Percentiles rank a stretch among this genome's conserved stretches.
These are phyloP conservation scores for Dreissena polymorpha DNA, from an alignment of 1,140 invertebrate genomes.

Conservation along the genomic window DNA sequence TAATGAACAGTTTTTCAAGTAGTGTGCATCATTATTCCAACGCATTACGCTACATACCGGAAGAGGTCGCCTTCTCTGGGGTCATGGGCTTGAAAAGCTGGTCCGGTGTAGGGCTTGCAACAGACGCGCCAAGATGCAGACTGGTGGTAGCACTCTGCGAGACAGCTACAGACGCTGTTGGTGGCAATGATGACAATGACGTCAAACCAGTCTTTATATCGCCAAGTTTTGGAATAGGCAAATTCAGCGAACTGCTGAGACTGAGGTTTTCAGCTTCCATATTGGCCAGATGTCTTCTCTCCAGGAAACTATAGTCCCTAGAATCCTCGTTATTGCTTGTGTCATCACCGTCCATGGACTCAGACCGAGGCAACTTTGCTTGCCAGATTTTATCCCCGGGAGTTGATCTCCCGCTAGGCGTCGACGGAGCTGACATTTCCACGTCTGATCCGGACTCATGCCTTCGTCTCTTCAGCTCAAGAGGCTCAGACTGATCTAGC, in stretches of 20 bases:
- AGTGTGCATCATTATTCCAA: too few species aligned
- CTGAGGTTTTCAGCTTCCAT: slow-evolving; percentile 55
- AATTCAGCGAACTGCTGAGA: slow-evolving; percentile 67
- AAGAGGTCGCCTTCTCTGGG: not conserved
- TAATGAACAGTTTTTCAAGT: too few species aligned
- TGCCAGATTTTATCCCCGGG: slow-evolving; percentile 17
- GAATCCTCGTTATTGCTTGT: slow-evolving; percentile 18
- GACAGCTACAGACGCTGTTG: not conserved
- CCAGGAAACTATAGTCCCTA: slow-evolving; percentile 20
- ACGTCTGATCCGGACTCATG: slow-evolving; percentile 23
- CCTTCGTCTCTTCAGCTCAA: slow-evolving; percentile 48
- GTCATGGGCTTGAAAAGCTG: not conserved
- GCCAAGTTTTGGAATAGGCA: slow-evolving; percentile 61
- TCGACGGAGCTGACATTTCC: slow-evolving; percentile 13
- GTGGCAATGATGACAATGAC: slow-evolving; percentile 4
- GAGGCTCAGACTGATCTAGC: slow-evolving; percentile 23
- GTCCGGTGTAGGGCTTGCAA: not conserved
- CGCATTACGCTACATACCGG: too few species aligned
- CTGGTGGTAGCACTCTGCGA: not conserved
- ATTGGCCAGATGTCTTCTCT: not conserved
- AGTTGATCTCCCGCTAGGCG: slow-evolving; percentile 23
- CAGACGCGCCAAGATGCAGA: not conserved
- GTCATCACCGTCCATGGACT: slow-evolving; percentile 27
- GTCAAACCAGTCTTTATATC: not conserved
- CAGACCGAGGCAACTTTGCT: slow-evolving; percentile 30